phyloP scores from a whole-genome alignment of 2,888 invertebrate genomes.

The Lamellibrachia columna region DNA sequence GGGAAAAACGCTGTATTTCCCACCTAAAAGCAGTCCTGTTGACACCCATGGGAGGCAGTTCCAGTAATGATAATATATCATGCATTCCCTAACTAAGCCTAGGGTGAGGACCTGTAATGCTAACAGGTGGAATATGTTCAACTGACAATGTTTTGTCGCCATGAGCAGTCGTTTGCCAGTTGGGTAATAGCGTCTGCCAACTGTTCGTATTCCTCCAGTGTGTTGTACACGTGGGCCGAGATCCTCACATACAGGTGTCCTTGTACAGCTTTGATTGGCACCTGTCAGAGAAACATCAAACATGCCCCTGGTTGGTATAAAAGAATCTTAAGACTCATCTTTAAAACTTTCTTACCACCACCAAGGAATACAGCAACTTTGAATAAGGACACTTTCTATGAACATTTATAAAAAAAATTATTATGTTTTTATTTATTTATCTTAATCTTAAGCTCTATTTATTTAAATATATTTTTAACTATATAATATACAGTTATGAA shows the following conservation, averaged over 20 bases:
- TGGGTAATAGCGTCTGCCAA: constrained; percentile 31
- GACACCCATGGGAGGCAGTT: too few species aligned
- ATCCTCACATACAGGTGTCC: constrained; percentile 52
- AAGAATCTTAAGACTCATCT: too few species aligned
- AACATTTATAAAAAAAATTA: too few species aligned
- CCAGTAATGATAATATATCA: too few species aligned
- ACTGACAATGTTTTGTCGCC: neutral
- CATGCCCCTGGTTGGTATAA: neutral
- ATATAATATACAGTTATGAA: too few species aligned
- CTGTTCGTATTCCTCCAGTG: constrained; percentile 32
- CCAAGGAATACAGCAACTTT: too few species aligned
- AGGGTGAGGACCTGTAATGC: neutral
- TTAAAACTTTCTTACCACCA: too few species aligned
- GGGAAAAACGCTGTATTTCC: too few species aligned
- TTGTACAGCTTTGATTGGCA: constrained; percentile 58
- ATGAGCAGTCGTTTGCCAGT: neutral
- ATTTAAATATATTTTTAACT: too few species aligned
- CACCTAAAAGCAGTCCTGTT: too few species aligned
- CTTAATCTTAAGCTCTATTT: neutral
- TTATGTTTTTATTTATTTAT: neutral
- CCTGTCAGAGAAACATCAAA: constrained; percentile 43
- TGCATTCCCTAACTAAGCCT: too few species aligned
- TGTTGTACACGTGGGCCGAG: constrained; percentile 41
- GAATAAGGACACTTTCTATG: too few species aligned
- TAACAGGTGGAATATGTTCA: neutral